A percentile compares a stretch with the other conserved stretches of the same genome.
These are phyloP conservation scores for Dryobotodes eremita DNA, from an alignment of 2,888 invertebrate genomes.

Conservation along the genomic window DNA sequence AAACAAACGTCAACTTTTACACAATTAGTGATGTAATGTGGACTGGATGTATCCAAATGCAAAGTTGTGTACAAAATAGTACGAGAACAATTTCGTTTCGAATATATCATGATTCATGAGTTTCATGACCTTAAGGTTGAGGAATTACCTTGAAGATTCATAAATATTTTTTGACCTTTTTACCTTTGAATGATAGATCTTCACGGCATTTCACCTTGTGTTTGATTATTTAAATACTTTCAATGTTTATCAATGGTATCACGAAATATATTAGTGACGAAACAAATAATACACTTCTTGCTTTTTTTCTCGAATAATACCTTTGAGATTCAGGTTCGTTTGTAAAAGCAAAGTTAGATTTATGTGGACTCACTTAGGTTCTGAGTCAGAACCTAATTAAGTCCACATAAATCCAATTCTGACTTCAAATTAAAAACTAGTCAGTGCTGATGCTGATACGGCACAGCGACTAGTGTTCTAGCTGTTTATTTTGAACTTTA, in stretches of 20 bases:
- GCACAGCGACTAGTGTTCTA: not conserved
- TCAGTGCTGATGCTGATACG: not conserved
- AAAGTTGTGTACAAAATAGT: not conserved
- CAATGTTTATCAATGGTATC: not conserved
- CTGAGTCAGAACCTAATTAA: no score
- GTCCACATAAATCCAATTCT: no score
- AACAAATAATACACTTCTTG: not conserved
- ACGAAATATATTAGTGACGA: not conserved
- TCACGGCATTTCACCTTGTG: conserved; percentile 19
- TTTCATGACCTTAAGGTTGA: conserved; percentile 2
- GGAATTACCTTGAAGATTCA: not conserved
- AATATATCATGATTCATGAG: no score
- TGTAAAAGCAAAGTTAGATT: not conserved
- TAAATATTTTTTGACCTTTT: conserved; percentile 15
- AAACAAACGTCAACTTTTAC: conserved; percentile 31
- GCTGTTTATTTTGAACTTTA: not conserved
- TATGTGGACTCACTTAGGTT: not conserved
- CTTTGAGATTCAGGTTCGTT: not conserved
- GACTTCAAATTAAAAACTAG: not conserved
- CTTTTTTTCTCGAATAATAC: not conserved
- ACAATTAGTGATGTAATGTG: conserved; percentile 20
- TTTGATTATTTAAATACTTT: conserved; percentile 22
- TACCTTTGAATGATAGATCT: conserved; percentile 15
- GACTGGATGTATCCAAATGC: not conserved
- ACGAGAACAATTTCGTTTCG: not conserved